phyloP scores from a whole-genome alignment of 2,797 vertebrate species.

The Hoplostethus atlanticus region DNA sequence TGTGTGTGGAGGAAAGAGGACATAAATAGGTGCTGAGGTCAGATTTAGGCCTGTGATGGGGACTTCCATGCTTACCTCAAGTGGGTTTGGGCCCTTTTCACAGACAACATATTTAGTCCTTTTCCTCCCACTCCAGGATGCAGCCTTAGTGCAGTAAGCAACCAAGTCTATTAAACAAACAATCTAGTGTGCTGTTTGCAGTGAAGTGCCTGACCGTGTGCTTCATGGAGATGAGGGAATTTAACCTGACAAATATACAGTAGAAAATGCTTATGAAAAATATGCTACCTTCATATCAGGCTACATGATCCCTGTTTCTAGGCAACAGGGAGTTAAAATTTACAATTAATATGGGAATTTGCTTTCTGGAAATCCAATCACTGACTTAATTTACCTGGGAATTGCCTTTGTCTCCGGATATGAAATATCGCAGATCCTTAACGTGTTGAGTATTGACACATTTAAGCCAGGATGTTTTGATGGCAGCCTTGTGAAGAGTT shows the following conservation, averaged over 20 bases:
- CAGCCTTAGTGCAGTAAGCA: constrained; percentile 70
- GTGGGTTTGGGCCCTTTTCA: constrained; percentile 79
- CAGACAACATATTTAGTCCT: constrained; percentile 78
- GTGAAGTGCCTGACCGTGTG: constrained; percentile 67
- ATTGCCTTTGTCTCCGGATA: constrained; percentile 65
- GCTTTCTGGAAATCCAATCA: constrained; percentile 71
- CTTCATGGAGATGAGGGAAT: constrained; percentile 76
- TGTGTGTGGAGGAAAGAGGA: constrained; percentile 68
- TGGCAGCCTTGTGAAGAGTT: constrained; percentile 1
- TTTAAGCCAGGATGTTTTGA: constrained; percentile 47
- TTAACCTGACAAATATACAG: constrained; percentile 80
- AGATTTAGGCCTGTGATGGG: constrained; percentile 73
- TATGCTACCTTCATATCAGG: constrained; percentile 60
- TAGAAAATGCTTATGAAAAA: constrained; percentile 72
- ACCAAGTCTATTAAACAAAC: constrained; percentile 82
- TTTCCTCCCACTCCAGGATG: constrained; percentile 79
- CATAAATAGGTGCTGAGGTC: constrained; percentile 60
- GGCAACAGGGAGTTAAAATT: constrained; percentile 82
- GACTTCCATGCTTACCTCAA: constrained; percentile 82
- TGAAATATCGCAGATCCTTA: constrained; percentile 60
- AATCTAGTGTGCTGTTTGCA: constrained; percentile 77
- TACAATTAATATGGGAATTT: constrained; percentile 85
- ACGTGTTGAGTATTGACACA: constrained; percentile 44
- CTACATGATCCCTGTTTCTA: constrained; percentile 79
- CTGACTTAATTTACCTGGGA: constrained; percentile 74